phyloP scores from a whole-genome alignment of 2,113 vertebrate species.

The Phylloscopus trochiloides region DNA sequence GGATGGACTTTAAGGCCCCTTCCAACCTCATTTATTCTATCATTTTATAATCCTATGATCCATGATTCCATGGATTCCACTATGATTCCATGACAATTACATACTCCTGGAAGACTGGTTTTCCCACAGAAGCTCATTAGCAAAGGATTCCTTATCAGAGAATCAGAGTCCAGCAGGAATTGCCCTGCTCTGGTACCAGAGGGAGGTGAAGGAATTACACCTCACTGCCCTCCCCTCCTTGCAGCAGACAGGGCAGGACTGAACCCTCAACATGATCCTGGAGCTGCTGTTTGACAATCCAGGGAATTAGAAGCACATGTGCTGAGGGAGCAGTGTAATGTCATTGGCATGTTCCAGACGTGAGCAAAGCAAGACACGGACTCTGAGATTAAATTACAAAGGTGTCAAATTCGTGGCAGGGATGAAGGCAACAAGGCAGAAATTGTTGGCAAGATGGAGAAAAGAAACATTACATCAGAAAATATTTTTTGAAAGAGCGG shows the following conservation, averaged over 20 bases:
- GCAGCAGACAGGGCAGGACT: not conserved
- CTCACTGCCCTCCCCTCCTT: not conserved
- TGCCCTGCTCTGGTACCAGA: not conserved
- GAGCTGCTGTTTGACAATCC: not conserved
- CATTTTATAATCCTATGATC: not conserved
- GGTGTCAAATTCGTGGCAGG: not conserved
- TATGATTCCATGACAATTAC: not conserved
- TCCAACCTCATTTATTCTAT: not conserved
- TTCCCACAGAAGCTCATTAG: not conserved
- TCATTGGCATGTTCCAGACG: not conserved
- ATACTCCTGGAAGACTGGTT: not conserved
- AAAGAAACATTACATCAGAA: slow-evolving; percentile 7
- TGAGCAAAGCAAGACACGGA: slow-evolving; percentile 17
- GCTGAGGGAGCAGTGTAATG: not conserved
- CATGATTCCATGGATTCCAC: too few species aligned
- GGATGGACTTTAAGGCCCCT: not conserved
- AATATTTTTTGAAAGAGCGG: not conserved
- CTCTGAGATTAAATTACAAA: slow-evolving; percentile 5
- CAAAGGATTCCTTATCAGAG: not conserved
- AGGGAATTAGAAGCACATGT: slow-evolving; percentile 45
- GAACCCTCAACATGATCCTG: not conserved
- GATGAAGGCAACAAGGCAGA: not conserved
- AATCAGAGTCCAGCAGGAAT: accelerated
- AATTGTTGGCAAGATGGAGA: not conserved
- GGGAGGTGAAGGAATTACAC: not conserved